A percentile compares a stretch with the other conserved stretches of the same genome.
Evolutionary conservation across 2,113 vertebrate species (phyloP).

Genomic region (Cnemophilus loriae): DNA sequence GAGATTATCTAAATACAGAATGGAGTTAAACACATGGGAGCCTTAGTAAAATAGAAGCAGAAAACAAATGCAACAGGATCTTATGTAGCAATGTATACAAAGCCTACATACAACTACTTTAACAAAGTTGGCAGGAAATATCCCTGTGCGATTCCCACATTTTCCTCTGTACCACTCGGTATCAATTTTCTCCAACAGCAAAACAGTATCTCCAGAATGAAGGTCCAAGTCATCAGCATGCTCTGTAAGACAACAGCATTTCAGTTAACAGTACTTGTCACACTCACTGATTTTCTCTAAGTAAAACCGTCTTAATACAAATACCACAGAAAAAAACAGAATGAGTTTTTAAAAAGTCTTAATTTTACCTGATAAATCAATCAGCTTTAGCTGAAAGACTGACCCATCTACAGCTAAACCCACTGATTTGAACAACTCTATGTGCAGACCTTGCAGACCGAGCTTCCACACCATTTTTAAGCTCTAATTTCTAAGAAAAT

Average conservation of each 20-base stretch:
- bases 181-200: conserved; percentile 85
- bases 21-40: not conserved
- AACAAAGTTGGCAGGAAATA: conserved; percentile 87
- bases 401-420: not conserved
- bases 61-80: not conserved
- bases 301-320: not conserved
- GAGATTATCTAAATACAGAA: not conserved
- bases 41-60: not conserved
- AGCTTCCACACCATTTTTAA: not conserved
- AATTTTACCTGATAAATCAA: not conserved
- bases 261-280: not conserved
- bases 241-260: conserved; percentile 72
- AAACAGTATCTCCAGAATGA: conserved; percentile 82
- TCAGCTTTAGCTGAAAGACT: not conserved
- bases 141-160: conserved; percentile 78
- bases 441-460: not conserved
- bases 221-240: conserved; percentile 84
- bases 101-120: conserved; percentile 82
- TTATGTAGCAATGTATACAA: not conserved
- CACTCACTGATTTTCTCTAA: not conserved
- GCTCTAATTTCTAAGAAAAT: not conserved
- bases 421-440: not conserved
- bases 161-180: conserved; percentile 88
- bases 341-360: not conserved
- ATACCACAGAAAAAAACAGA: not conserved